Base-by-base conservation (phyloP, 2,113 vertebrate genomes). In the Grammatotria lemairii region DNA sequence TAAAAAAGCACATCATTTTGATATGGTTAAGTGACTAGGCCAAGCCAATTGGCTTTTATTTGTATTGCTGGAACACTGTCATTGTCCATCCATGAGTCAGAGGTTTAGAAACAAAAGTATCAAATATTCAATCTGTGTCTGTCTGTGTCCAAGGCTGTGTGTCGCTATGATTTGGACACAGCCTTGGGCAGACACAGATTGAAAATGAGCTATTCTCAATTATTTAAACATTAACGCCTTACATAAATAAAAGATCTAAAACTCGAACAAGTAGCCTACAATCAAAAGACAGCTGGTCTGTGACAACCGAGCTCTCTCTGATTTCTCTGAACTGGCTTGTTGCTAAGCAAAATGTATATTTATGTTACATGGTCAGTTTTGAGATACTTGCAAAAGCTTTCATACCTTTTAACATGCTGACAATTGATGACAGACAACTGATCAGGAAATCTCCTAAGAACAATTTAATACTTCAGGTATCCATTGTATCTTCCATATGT, bases 21-120 rank as follows among this genome's bases (percentile, higher is more conserved):
- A 90, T 88, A 82, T 54, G 53, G 84, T 73, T 58, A 87, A 85
- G 53, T 88, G 58, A 87, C 58, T 26, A 84, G 60, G 80, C 45
- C 75, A 85, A 81, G 57, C 63, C 84, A 70, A 85, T 80, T 87
- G 28, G 28, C 57, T 60, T 79, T 1, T 82, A 28, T 23, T 47
- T 88, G 28, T 8, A 21, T 40, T 80, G 54, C 47, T 45, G 19
- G 3, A 23, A 26, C 21, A 19, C 11, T 75, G 7, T 51, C 60
- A 21, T 21, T 38, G 33, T 38, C 60, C 19, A n/a, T 68, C 19
- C 4, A 2, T 4, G 33, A 13, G 10, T 8, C 60, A 68, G 60
- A 68, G 33, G 60, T 38, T n/a, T 38, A 13, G 60, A 65, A 65
- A 65, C 60, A 65, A 65, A 65, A 68, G 33, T 68, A 68, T 1